Conservation (phyloP, 1,140 invertebrate species). For the Episyrphus balteatus region DNA sequence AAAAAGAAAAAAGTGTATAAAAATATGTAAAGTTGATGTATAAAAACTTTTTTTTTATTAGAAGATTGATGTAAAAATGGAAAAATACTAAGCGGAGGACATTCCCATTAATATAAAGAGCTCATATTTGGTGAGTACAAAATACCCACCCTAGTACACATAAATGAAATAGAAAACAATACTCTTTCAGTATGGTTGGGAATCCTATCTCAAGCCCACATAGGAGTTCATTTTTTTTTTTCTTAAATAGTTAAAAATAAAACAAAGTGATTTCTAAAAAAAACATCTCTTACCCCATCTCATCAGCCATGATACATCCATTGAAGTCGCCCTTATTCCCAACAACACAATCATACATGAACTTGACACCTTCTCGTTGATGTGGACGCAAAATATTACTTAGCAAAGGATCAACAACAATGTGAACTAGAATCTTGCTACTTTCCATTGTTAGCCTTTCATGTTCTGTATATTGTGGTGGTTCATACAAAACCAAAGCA, state of each 20-base stretch:
- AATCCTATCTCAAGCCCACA: neutral
- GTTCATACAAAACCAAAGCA: constrained; percentile 82
- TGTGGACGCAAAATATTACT: constrained; percentile 89
- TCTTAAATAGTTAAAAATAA: neutral
- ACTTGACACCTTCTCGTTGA: constrained; percentile 98
- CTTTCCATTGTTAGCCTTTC: constrained; percentile 26
- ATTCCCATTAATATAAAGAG: no score
- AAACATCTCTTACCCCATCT: constrained; percentile 62
- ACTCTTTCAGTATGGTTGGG: neutral
- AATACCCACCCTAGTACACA: no score
- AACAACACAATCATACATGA: constrained; percentile 99
- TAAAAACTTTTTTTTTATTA: no score
- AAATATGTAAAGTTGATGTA: no score
- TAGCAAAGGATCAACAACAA: constrained; percentile 89
- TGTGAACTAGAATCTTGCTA: constrained; percentile 64
- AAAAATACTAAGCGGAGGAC: no score
- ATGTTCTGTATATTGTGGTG: constrained; percentile 53
- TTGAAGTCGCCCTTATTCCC: constrained; percentile 68
- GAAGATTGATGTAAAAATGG: no score
- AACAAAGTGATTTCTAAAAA: neutral
- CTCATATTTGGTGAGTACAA: no score
- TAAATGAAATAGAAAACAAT: neutral
- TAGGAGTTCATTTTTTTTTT: no score
- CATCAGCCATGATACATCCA: constrained; percentile 98
- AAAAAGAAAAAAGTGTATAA: no score